A percentile compares a stretch with the other conserved stretches of the same genome.
These are phyloP conservation scores for Arrhamphus sclerolepis DNA, from an alignment of 2,797 vertebrate genomes.

Conservation along the genomic window DNA sequence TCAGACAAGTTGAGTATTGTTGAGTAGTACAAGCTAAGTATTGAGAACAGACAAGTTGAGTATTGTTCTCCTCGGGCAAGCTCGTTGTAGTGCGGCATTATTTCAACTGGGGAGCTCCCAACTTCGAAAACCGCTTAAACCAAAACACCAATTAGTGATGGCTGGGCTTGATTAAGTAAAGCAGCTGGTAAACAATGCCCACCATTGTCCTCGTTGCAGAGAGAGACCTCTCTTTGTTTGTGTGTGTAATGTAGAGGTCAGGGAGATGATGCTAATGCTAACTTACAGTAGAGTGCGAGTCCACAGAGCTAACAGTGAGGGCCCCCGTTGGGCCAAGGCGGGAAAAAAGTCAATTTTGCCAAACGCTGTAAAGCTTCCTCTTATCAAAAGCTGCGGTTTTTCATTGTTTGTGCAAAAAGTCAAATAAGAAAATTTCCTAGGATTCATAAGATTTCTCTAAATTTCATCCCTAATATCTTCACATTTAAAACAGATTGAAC, in stretches of 20 bases:
- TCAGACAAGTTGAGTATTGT: slow-evolving; percentile 79
- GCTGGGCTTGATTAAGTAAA: slow-evolving; percentile 73
- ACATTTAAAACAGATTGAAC: background rate
- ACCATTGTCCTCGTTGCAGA: slow-evolving; percentile 72
- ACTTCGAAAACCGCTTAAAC: slow-evolving; percentile 88
- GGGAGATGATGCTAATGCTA: slow-evolving; percentile 49
- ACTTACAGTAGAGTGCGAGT: slow-evolving; percentile 32
- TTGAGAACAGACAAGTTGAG: slow-evolving; percentile 65
- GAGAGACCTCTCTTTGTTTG: slow-evolving; percentile 68
- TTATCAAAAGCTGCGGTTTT: no score
- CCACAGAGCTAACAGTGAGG: slow-evolving; percentile 4
- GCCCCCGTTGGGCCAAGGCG: slow-evolving; percentile 10
- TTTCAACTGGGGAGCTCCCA: slow-evolving; percentile 73
- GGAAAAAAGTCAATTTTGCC: slow-evolving; percentile 6
- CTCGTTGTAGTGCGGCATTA: slow-evolving; percentile 63
- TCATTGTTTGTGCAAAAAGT: background rate
- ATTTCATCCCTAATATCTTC: background rate
- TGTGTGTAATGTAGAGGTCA: slow-evolving; percentile 58
- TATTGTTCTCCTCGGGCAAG: slow-evolving; percentile 74
- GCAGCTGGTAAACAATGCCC: slow-evolving; percentile 73
- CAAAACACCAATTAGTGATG: slow-evolving; percentile 86
- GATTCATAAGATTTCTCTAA: background rate
- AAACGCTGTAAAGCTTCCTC: no score
- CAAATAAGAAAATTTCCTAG: no score
- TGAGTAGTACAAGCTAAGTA: slow-evolving; percentile 9